phyloP scores from a whole-genome alignment of 2,797 vertebrate species.

The Hemitrygon akajei region DNA sequence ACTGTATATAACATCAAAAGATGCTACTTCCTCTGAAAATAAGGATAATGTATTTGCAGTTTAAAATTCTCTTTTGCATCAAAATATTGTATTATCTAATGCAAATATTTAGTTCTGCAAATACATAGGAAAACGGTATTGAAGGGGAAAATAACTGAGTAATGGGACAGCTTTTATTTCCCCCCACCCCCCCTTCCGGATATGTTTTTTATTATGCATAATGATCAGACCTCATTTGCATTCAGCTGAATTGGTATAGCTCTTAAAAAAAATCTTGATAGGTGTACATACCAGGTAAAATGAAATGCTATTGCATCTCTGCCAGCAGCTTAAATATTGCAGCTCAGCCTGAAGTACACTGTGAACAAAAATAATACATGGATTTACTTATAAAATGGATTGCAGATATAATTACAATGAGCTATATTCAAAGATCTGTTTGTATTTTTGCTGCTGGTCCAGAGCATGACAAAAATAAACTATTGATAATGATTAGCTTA shows the following conservation, averaged over 20 bases:
- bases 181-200: not conserved
- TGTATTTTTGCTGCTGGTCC: not conserved
- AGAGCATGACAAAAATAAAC: not conserved
- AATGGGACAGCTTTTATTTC: too few relatives aligned
- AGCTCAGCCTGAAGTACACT: too few relatives aligned
- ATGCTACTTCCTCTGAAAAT: not conserved
- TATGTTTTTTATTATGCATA: not conserved
- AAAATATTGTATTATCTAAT: not conserved
- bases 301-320: not conserved
- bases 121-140: not conserved
- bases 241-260: not conserved
- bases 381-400: not conserved
- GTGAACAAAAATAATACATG: not conserved
- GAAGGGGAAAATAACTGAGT: not conserved
- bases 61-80: not conserved
- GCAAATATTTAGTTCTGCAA: not conserved
- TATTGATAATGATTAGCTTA: not conserved
- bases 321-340: not conserved
- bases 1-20: not conserved
- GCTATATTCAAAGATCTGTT: conserved; percentile 8
- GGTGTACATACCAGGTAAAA: not conserved
- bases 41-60: not conserved
- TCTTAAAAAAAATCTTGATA: not conserved
- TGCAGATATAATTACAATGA: not conserved
- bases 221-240: not conserved